Percentiles rank a stretch among this genome's conserved stretches.
These are phyloP conservation scores for Cyphomyrus plagiostoma DNA, from an alignment of 2,113 vertebrate species.

Conservation along the genomic window DNA sequence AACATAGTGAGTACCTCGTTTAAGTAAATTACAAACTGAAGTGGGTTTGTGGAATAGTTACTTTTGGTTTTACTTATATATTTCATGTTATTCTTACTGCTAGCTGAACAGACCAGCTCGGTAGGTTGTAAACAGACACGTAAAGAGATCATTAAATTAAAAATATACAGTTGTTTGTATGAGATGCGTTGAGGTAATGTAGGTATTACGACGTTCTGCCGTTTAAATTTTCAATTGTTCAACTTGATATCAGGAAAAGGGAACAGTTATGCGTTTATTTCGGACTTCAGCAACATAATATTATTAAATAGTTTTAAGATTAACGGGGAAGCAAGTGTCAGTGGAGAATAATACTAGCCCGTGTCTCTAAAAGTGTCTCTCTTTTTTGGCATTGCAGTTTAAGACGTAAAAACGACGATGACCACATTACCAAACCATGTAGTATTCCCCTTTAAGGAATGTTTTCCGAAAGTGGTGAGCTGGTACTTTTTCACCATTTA, in stretches of 20 bases:
- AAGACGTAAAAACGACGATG: background rate
- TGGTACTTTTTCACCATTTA: background rate
- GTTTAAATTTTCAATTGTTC: background rate
- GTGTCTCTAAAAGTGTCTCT: too few relatives aligned
- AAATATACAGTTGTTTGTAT: background rate
- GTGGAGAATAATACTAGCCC: background rate
- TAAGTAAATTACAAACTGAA: background rate
- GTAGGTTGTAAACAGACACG: background rate
- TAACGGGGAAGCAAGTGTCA: background rate
- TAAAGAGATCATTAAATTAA: background rate
- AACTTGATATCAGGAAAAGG: background rate
- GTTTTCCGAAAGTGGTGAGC: conserved; percentile 21
- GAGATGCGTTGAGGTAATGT: background rate
- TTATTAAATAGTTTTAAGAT: background rate
- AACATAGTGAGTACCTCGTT: background rate
- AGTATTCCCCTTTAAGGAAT: background rate
- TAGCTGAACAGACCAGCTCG: background rate
- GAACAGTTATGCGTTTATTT: background rate
- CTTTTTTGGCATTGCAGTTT: background rate
- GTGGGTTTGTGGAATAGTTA: background rate
- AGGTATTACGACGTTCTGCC: background rate
- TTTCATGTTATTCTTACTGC: background rate
- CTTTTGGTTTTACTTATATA: background rate
- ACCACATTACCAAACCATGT: conserved; percentile 1
- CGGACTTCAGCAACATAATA: background rate